Percentiles rank a stretch among this genome's conserved stretches.
Evolutionary conservation across 2,113 vertebrate species (phyloP).

Genomic region (Panurus biarmicus): DNA sequence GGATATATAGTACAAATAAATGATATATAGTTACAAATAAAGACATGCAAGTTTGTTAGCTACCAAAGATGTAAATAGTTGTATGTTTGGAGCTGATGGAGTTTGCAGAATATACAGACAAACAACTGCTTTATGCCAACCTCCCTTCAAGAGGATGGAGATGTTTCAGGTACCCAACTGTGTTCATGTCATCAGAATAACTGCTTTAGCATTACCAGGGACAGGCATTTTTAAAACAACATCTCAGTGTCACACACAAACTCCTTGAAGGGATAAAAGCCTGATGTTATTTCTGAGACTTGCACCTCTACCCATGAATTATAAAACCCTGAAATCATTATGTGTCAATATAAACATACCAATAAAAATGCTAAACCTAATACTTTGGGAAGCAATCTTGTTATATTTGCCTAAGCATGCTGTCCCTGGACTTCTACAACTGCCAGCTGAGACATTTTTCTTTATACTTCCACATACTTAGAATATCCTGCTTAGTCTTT

Average conservation of each 20-base stretch:
- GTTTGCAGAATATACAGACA: background rate
- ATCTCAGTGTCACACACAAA: background rate
- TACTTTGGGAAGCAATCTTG: background rate
- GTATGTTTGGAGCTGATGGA: background rate
- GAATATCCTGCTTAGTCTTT: background rate
- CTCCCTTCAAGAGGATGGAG: background rate
- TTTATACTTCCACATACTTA: background rate
- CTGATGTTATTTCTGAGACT: background rate
- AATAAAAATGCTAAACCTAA: background rate
- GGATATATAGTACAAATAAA: background rate
- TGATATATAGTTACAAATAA: background rate
- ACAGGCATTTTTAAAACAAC: background rate
- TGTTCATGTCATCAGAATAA: background rate
- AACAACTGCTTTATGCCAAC: background rate
- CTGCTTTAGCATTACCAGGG: background rate
- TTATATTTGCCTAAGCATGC: background rate
- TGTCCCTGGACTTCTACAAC: background rate
- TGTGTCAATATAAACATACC: background rate
- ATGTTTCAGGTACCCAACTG: background rate
- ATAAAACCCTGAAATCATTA: background rate
- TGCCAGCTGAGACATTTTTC: background rate
- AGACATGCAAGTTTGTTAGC: background rate
- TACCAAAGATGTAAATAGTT: background rate
- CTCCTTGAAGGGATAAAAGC: background rate
- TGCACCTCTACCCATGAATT: background rate